phyloP scores from a whole-genome alignment of 2,888 invertebrate species.

The Helleia helle region DNA sequence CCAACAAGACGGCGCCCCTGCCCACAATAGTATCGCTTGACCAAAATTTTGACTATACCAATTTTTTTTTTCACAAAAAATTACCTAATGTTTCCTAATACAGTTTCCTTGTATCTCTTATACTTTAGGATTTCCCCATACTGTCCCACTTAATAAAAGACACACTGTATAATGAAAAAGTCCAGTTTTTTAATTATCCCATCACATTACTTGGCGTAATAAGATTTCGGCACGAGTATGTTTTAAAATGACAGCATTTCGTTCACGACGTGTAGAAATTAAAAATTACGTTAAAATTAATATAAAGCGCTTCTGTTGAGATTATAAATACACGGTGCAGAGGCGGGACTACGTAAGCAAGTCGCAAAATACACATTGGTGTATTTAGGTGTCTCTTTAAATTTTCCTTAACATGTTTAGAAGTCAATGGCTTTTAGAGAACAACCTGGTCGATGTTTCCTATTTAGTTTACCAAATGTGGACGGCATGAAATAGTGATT shows the following conservation, averaged over 20 bases:
- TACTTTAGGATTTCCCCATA: too few relatives aligned
- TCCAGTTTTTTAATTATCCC: not conserved
- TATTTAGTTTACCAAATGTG: too few relatives aligned
- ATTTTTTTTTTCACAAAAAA: too few relatives aligned
- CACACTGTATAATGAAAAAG: too few relatives aligned
- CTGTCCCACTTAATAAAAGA: too few relatives aligned
- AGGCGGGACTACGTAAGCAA: not conserved
- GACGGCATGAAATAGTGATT: too few relatives aligned
- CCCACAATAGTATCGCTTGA: too few relatives aligned
- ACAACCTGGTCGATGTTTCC: not conserved
- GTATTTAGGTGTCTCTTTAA: conserved; percentile 3
- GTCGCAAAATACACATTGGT: not conserved
- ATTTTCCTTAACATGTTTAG: not conserved
- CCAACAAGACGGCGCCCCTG: too few relatives aligned
- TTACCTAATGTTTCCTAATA: too few relatives aligned
- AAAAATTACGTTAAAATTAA: conserved; percentile 6
- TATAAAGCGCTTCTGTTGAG: not conserved
- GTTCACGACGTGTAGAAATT: conserved; percentile 3
- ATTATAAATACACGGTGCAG: conserved; percentile 6
- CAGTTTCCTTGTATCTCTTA: too few relatives aligned
- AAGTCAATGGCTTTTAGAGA: not conserved
- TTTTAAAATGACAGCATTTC: not conserved
- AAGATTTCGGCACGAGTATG: not conserved
- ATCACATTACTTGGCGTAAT: not conserved
- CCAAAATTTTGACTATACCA: too few relatives aligned